phyloP scores from a whole-genome alignment of 2,113 vertebrate genomes.

The Osmerus mordax region DNA sequence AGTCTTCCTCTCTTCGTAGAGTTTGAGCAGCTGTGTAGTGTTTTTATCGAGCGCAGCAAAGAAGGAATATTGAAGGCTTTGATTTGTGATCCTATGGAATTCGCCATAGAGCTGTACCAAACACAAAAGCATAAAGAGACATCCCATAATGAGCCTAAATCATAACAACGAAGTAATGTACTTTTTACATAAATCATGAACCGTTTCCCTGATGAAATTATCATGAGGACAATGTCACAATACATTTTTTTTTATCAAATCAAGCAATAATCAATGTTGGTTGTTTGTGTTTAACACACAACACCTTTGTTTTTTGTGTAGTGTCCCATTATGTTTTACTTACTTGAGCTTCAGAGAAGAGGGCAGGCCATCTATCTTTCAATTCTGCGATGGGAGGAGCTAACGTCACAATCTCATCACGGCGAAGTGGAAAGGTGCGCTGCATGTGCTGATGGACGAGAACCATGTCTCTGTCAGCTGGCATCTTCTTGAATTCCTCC shows the following conservation, averaged over 20 bases:
- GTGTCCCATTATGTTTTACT: constrained; percentile 10
- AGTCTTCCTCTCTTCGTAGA: constrained; percentile 27
- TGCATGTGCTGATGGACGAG: not conserved
- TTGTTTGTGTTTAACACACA: too few relatives aligned
- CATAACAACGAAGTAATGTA: too few relatives aligned
- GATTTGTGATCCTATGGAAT: constrained; percentile 30
- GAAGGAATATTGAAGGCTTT: constrained; percentile 20
- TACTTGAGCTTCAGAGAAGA: constrained; percentile 28
- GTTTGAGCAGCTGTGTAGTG: constrained; percentile 18
- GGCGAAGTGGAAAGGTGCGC: constrained; percentile 22
- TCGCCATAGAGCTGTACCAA: constrained; percentile 18
- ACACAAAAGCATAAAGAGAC: too few relatives aligned
- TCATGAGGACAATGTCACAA: too few relatives aligned
- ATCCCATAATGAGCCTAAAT: too few relatives aligned
- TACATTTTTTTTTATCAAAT: too few relatives aligned
- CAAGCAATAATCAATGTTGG: not conserved
- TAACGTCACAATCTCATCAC: constrained; percentile 24
- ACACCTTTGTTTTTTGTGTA: too few relatives aligned
- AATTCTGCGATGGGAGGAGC: constrained; percentile 16
- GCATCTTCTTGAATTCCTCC: constrained; percentile 30
- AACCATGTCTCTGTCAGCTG: constrained; percentile 17
- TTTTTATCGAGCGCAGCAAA: constrained; percentile 23
- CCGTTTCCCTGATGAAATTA: too few relatives aligned
- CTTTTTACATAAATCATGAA: too few relatives aligned
- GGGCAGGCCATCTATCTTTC: constrained; percentile 28